Percentiles rank a stretch among this genome's conserved stretches.
phyloP scores from a whole-genome alignment of 2,797 vertebrate genomes.

The Limosa lapponica region DNA sequence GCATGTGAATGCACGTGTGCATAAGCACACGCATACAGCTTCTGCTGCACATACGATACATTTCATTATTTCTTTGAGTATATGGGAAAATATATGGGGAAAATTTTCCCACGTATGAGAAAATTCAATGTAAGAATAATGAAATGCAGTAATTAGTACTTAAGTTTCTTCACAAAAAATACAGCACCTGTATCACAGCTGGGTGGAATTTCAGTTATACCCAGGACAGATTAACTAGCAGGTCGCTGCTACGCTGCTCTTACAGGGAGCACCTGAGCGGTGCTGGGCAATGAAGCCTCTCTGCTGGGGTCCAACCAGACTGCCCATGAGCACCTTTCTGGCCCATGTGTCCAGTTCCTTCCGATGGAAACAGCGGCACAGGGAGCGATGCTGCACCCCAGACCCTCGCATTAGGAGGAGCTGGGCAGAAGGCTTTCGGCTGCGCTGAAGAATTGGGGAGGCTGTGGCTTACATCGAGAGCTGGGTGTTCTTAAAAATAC shows the following conservation, averaged over 20 bases:
- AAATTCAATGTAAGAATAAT: not conserved
- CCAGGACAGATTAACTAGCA: not conserved
- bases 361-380: rapidly evolving
- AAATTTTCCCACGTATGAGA: not conserved
- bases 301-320: rapidly evolving
- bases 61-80: not conserved
- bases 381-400: not conserved
- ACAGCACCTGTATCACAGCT: not conserved
- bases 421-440: not conserved
- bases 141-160: not conserved
- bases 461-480: not conserved
- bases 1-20: rapidly evolving
- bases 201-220: not conserved
- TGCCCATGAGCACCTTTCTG: not conserved
- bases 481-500: not conserved
- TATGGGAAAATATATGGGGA: not conserved
- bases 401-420: not conserved
- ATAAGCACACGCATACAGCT: not conserved
- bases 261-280: rapidly evolving
- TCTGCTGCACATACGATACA: not conserved
- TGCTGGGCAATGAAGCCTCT: not conserved
- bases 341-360: rapidly evolving
- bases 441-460: not conserved
- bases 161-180: not conserved
- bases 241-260: not conserved